A percentile compares a stretch with the other conserved stretches of the same genome.
phyloP scores from a whole-genome alignment of 1,140 invertebrate species.

The Hestina assimilis region DNA sequence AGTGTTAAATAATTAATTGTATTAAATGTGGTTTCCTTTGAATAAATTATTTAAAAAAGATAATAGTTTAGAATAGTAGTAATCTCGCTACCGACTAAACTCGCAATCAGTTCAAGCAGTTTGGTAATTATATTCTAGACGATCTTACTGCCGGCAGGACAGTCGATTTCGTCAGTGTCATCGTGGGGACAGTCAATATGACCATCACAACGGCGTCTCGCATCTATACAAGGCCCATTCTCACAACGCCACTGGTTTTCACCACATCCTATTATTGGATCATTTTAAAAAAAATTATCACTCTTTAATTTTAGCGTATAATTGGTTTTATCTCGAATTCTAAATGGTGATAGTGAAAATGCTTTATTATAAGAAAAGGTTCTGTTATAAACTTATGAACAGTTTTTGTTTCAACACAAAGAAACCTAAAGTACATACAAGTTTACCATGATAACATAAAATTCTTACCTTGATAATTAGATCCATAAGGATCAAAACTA shows the following conservation, averaged over 20 bases:
- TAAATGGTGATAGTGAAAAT: no score
- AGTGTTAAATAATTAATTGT: no score
- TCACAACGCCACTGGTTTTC: slow-evolving; percentile 80
- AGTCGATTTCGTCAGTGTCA: slow-evolving; percentile 84
- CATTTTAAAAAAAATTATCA: background rate
- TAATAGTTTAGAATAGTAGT: background rate
- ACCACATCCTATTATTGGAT: slow-evolving; percentile 47
- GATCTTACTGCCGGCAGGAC: slow-evolving; percentile 65
- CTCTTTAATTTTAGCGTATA: background rate
- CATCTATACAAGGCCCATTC: slow-evolving; percentile 82
- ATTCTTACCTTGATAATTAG: background rate
- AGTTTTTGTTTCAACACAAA: no score
- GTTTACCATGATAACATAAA: background rate
- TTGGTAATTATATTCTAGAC: background rate
- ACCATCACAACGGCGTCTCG: slow-evolving; percentile 80
- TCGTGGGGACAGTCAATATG: slow-evolving; percentile 83
- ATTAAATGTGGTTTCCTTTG: no score
- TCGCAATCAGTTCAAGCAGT: slow-evolving; percentile 3
- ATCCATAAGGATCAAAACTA: background rate
- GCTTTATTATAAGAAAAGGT: no score
- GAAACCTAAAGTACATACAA: no score
- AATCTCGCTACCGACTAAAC: background rate
- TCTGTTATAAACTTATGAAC: no score
- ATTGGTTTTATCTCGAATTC: background rate
- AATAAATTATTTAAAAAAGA: no score